These are phyloP conservation scores for Gadopsis marmoratus DNA, from an alignment of 2,797 vertebrate species.

Conservation along the genomic window DNA sequence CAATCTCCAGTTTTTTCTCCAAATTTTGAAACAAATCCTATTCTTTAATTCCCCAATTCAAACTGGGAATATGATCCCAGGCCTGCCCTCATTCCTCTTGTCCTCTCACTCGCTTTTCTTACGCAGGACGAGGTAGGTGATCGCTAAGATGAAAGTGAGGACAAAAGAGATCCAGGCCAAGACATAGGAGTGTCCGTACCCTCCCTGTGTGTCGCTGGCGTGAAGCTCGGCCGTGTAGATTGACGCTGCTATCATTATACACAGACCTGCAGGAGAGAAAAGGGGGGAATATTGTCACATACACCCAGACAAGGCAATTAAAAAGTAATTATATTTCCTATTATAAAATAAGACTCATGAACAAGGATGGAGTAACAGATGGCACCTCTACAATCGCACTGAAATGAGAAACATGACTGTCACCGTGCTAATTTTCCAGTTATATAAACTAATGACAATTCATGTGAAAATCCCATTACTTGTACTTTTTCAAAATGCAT, in stretches of 20 bases:
- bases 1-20: background rate
- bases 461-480: slow-evolving; percentile 23
- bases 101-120: slow-evolving; percentile 85
- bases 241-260: slow-evolving; percentile 91
- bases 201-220: accelerated
- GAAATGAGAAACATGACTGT: slow-evolving; percentile 34
- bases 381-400: background rate
- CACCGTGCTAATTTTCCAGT: slow-evolving; percentile 24
- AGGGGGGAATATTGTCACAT: slow-evolving; percentile 16
- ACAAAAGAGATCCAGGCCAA: slow-evolving; percentile 97
- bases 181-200: slow-evolving; percentile 93
- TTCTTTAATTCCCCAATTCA: slow-evolving; percentile 27
- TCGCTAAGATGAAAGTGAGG: slow-evolving; percentile 88
- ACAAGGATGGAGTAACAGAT: background rate
- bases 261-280: slow-evolving; percentile 86
- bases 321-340: slow-evolving; percentile 39
- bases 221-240: slow-evolving; percentile 91
- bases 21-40: slow-evolving; percentile 27
- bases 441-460: slow-evolving; percentile 30
- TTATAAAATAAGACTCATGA: slow-evolving; percentile 19
- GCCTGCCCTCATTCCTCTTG: slow-evolving; percentile 10
- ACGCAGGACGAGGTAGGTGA: slow-evolving; percentile 93
- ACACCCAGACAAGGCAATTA: slow-evolving; percentile 30
- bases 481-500: background rate
- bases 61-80: slow-evolving; percentile 38